Conservation (phyloP, 2,113 vertebrate genomes). For the Heteronetta atricapilla region DNA sequence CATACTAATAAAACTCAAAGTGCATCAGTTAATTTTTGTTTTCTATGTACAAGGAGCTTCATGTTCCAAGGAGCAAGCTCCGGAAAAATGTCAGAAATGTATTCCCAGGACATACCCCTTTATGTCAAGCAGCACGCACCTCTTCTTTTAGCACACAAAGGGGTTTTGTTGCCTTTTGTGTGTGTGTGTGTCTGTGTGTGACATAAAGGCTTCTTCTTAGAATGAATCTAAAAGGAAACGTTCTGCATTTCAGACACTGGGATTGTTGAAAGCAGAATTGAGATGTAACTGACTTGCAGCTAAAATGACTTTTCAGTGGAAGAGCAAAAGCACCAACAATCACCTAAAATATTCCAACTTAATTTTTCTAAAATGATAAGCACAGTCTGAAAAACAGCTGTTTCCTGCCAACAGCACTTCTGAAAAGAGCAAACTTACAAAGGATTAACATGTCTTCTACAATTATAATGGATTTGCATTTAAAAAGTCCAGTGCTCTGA, state of each 20-base stretch:
- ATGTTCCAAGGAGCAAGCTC: not conserved
- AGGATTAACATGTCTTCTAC: not conserved
- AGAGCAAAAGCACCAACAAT: not conserved
- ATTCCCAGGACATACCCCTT: not conserved
- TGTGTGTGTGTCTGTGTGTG: not conserved
- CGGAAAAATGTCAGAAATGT: not conserved
- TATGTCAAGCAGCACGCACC: rapidly evolving
- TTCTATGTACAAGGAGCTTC: not conserved
- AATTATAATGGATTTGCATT: not conserved
- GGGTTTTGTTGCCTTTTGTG: not conserved
- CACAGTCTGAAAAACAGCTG: not conserved
- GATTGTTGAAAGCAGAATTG: not conserved
- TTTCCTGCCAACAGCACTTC: not conserved
- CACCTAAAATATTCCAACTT: not conserved
- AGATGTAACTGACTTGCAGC: not conserved
- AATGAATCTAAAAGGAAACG: not conserved
- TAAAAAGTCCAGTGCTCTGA: not conserved
- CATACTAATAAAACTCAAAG: not conserved
- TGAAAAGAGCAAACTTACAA: not conserved
- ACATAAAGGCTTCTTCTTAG: not conserved
- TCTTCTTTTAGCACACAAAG: not conserved
- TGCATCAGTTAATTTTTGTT: not conserved
- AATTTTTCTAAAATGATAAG: not conserved
- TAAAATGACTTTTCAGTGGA: not conserved
- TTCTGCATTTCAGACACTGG: not conserved